Evolutionary conservation across 2,113 vertebrate genomes (phyloP).

Genomic region (Chunga burmeisteri): DNA sequence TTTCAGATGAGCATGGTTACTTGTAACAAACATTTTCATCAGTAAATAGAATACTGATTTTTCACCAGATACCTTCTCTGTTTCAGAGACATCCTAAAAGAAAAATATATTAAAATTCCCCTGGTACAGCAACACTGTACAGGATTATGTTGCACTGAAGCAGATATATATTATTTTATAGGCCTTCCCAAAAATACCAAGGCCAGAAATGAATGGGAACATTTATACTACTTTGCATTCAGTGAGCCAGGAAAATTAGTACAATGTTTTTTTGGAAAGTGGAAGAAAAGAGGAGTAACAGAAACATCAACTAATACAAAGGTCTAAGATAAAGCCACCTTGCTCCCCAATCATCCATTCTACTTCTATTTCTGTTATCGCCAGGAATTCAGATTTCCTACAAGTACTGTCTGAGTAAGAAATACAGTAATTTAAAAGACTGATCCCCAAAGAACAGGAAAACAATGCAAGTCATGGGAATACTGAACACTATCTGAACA

Average conservation of each 20-base stretch:
- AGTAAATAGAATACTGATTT: conserved; percentile 90
- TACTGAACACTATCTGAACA: neutral
- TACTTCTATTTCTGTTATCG: neutral
- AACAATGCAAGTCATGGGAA: neutral
- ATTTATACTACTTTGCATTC: neutral
- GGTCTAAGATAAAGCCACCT: neutral
- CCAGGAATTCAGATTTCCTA: neutral
- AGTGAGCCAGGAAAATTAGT: neutral
- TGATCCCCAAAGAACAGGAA: neutral
- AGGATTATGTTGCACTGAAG: neutral
- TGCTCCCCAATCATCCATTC: neutral
- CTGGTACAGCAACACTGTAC: neutral
- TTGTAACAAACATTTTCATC: conserved; percentile 93
- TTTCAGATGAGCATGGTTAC: conserved; percentile 79
- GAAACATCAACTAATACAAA: neutral
- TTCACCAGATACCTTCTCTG: conserved; percentile 75
- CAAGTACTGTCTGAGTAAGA: neutral
- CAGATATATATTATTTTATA: neutral
- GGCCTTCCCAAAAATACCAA: neutral
- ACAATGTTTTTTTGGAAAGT: neutral
- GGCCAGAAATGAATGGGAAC: neutral
- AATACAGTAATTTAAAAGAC: neutral
- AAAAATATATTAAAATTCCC: neutral
- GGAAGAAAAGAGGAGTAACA: neutral
- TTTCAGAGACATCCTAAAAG: conserved; percentile 76